Percentiles rank a stretch among this genome's conserved stretches.
These are phyloP conservation scores for Falco peregrinus DNA, from an alignment of 2,797 vertebrate species.

Conservation along the genomic window DNA sequence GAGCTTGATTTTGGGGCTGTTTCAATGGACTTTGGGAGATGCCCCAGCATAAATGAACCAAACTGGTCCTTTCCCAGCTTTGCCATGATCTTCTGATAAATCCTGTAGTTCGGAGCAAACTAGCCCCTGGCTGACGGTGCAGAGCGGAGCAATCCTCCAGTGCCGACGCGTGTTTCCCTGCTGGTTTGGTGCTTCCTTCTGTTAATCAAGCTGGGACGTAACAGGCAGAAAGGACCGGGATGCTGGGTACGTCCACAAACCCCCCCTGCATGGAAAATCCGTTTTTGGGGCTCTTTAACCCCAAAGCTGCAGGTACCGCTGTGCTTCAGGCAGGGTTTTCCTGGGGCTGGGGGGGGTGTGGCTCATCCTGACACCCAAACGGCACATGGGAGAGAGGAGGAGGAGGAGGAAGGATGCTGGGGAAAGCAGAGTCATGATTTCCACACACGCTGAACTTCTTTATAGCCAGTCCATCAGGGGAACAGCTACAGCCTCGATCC, in stretches of 20 bases:
- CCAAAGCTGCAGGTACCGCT: not conserved
- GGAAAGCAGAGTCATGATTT: not conserved
- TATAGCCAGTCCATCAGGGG: fast-evolving
- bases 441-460: not conserved
- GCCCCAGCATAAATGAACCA: not conserved
- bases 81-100: not conserved
- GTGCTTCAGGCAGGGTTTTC: not conserved
- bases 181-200: not conserved
- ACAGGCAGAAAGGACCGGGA: not conserved
- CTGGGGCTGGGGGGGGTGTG: not conserved
- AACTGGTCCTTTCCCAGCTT: not conserved
- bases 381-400: fast-evolving
- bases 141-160: not conserved
- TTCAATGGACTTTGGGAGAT: not conserved
- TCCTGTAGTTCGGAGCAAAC: not conserved
- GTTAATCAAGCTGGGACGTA: not conserved
- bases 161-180: fast-evolving
- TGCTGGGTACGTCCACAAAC: not conserved
- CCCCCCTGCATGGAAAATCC: not conserved
- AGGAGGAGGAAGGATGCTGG: not conserved
- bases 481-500: not conserved
- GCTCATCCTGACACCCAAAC: not conserved
- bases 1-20: not conserved
- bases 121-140: not conserved
- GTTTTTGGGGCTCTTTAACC: not conserved